Conservation (phyloP, 2,113 vertebrate species). For the Erythrocercus mccallii region DNA sequence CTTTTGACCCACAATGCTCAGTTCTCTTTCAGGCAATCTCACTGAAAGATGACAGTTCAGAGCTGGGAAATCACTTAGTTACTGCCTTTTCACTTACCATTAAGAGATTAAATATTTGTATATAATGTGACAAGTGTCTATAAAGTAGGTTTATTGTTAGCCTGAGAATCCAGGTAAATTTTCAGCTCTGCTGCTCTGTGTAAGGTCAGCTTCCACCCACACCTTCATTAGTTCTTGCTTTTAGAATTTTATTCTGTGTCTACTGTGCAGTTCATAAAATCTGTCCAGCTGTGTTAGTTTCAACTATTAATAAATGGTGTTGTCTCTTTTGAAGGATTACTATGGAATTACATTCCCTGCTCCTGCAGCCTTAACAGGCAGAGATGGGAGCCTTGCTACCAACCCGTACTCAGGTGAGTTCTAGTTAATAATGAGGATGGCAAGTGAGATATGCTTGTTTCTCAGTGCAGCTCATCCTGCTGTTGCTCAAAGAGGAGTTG, state of each 20-base stretch:
- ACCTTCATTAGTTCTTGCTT: background rate
- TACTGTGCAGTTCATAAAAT: background rate
- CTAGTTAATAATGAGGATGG: fast-evolving
- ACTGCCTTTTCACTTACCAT: background rate
- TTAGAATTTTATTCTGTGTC: background rate
- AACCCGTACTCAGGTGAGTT: conserved; percentile 93
- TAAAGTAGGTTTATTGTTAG: background rate
- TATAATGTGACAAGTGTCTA: background rate
- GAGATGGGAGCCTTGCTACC: conserved; percentile 90
- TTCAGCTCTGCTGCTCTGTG: background rate
- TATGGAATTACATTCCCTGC: conserved; percentile 97
- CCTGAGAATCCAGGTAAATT: background rate
- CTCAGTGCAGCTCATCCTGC: background rate
- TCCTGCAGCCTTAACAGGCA: conserved; percentile 87
- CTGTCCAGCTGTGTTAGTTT: background rate
- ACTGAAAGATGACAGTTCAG: background rate
- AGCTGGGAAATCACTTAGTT: background rate
- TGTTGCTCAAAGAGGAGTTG: background rate
- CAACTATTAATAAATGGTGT: background rate
- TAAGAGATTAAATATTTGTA: background rate
- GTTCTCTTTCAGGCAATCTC: background rate
- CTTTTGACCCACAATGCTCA: background rate
- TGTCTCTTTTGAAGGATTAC: conserved; percentile 83
- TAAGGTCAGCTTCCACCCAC: background rate
- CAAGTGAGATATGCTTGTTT: background rate